These are phyloP conservation scores for Asteroscopus sphinx DNA, from an alignment of 2,888 invertebrate genomes.

Conservation along the genomic window DNA sequence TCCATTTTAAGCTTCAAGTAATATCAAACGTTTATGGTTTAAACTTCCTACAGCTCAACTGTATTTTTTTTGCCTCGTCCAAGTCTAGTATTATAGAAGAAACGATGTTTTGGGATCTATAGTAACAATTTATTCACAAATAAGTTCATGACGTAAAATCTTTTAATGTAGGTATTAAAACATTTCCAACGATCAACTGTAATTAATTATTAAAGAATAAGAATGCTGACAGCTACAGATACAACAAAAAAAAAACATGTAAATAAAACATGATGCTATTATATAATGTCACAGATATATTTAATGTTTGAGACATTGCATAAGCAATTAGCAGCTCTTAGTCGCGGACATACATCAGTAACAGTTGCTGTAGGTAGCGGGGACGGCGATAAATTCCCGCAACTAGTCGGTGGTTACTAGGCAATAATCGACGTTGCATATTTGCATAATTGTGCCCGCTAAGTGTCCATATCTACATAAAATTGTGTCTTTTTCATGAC, in stretches of 20 bases:
- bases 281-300: conserved; percentile 40
- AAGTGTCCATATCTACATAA: conserved; percentile 87
- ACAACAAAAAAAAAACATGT: too few relatives aligned
- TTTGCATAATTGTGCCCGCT: conserved; percentile 87
- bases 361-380: conserved; percentile 56
- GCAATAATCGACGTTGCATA: conserved; percentile 83
- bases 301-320: conserved; percentile 50
- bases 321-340: conserved; percentile 66
- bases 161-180: conserved; percentile 2
- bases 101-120: too few relatives aligned
- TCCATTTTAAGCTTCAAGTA: not conserved
- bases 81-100: too few relatives aligned
- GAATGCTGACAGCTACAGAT: conserved; percentile 32
- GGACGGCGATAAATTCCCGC: conserved; percentile 79
- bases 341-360: conserved; percentile 65
- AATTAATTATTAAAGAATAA: conserved; percentile 42
- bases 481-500: conserved; percentile 84
- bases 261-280: conserved; percentile 32
- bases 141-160: not conserved
- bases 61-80: not conserved
- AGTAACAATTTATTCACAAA: not conserved
- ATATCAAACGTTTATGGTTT: not conserved
- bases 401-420: conserved; percentile 83
- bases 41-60: not conserved
- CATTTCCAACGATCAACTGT: conserved; percentile 14